phyloP scores from a whole-genome alignment of 64 coral and sea anemone species.

The Actinia equina region DNA sequence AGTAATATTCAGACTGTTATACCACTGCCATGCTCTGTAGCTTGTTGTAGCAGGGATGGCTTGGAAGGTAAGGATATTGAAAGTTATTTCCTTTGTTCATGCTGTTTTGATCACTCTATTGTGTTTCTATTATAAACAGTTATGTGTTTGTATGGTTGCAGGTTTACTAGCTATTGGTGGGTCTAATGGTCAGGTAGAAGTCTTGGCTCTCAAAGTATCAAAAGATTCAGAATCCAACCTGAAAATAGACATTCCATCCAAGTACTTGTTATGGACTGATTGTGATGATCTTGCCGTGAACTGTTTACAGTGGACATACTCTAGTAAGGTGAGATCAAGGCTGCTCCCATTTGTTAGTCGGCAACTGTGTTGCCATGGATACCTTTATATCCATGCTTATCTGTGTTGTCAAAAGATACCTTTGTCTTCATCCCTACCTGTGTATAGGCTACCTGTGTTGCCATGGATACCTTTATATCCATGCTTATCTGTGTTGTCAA shows the following conservation, averaged over 20 bases:
- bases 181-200: neutral
- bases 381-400: too few relatives aligned
- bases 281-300: slow-evolving; percentile 4
- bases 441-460: neutral
- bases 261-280: slow-evolving; percentile 3
- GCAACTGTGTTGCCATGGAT: neutral
- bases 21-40: neutral
- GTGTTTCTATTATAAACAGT: neutral
- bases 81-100: too few relatives aligned
- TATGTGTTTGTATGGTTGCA: neutral
- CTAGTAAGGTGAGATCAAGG: neutral
- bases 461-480: too few relatives aligned
- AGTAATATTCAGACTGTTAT: neutral
- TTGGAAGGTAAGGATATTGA: neutral
- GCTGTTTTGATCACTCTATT: too few relatives aligned
- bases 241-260: neutral
- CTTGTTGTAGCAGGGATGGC: slow-evolving; percentile 6
- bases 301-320: neutral
- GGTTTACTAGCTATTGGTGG: slow-evolving; percentile 17
- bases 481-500: too few relatives aligned
- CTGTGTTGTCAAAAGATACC: too few relatives aligned
- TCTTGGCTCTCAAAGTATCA: neutral
- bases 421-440: too few relatives aligned
- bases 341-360: neutral
- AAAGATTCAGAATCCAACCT: neutral